phyloP scores from a whole-genome alignment of 2,888 invertebrate genomes.

The Nephrocerus scutellatus region DNA sequence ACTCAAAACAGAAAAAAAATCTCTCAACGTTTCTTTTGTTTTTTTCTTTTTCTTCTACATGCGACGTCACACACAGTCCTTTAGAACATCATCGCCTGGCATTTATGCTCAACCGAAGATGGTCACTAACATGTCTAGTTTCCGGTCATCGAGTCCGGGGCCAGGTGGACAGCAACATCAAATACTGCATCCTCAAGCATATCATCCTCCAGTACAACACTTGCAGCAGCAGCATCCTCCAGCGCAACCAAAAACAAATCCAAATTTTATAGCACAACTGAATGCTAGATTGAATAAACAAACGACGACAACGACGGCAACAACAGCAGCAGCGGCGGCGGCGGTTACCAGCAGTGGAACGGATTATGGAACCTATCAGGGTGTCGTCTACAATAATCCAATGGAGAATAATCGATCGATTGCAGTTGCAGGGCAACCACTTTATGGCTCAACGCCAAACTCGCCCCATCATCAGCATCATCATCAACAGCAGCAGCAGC shows the following conservation, averaged over 20 bases:
- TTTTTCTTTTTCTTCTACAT: conserved; percentile 20
- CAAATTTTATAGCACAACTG: conserved; percentile 47
- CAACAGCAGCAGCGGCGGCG: conserved; percentile 35
- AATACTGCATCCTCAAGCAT: conserved; percentile 24
- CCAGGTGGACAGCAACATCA: conserved; percentile 36
- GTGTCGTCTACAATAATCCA: conserved; percentile 16
- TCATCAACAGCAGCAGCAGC: conserved; percentile 14
- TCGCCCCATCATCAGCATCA: conserved; percentile 30
- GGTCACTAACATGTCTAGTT: conserved; percentile 46
- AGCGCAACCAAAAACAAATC: conserved; percentile 44
- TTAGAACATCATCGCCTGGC: conserved; percentile 44
- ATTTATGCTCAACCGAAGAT: conserved; percentile 48
- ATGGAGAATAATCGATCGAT: conserved; percentile 23
- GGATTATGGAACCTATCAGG: conserved; percentile 22
- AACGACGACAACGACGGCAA: conserved; percentile 15
- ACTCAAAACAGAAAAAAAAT: no score
- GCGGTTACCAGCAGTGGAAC: conserved; percentile 9
- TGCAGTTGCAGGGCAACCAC: conserved; percentile 29
- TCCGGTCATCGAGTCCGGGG: conserved; percentile 42
- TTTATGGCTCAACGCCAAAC: conserved; percentile 35
- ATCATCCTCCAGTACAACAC: conserved; percentile 19
- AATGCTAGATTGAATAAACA: conserved; percentile 45
- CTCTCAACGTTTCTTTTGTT: not conserved
- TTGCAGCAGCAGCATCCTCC: conserved; percentile 32
- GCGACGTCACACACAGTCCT: conserved; percentile 44